A percentile compares a stretch with the other conserved stretches of the same genome.
Conservation (phyloP, 1,140 invertebrate species). For the Ceratitis capitata region DNA sequence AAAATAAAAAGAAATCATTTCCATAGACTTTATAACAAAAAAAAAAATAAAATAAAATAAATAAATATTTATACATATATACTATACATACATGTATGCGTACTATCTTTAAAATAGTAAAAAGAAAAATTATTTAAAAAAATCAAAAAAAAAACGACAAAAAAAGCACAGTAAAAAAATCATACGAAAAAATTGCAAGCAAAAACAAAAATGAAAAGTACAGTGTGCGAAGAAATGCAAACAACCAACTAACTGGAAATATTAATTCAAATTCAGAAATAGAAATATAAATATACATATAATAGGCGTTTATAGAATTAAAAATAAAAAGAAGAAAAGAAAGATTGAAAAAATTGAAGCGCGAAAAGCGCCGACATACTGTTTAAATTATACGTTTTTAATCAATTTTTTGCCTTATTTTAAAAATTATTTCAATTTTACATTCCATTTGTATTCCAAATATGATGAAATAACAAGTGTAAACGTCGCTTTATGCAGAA, state of each 20-base stretch:
- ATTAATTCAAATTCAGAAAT: neutral
- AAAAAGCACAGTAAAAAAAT: conserved; percentile 12
- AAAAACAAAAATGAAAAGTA: neutral
- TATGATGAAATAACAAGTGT: too few relatives aligned
- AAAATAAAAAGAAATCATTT: neutral
- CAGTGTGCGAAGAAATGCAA: neutral
- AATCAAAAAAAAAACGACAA: neutral
- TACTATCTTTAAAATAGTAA: neutral
- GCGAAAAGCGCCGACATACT: neutral
- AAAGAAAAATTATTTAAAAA: neutral
- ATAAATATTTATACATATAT: neutral
- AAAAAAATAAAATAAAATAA: neutral
- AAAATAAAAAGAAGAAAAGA: neutral
- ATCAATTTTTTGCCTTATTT: neutral
- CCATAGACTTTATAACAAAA: neutral
- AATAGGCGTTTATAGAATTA: conserved; percentile 12
- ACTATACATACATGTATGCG: neutral
- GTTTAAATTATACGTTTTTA: neutral
- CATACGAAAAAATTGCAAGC: neutral
- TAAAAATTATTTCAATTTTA: neutral
- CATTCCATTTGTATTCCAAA: conserved; percentile 18
- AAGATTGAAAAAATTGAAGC: neutral
- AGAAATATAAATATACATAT: neutral
- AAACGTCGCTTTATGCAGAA: too few relatives aligned
- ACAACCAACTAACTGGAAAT: neutral